These are phyloP conservation scores for Pristionchus pacificus DNA, from an alignment of 1,140 invertebrate genomes.

Conservation along the genomic window DNA sequence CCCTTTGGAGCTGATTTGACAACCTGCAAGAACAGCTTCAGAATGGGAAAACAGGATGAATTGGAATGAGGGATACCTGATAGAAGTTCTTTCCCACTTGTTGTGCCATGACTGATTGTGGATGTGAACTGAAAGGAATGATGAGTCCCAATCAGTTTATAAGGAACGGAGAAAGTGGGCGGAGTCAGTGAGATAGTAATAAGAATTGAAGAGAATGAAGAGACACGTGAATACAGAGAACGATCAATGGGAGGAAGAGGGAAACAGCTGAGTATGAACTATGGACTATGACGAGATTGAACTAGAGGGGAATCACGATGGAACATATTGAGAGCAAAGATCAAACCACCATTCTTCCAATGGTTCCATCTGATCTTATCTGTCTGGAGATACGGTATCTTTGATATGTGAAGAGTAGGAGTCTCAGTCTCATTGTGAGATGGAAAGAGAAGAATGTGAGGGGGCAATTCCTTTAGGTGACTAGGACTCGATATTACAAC, in stretches of 20 bases:
- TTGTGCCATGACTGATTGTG: neutral
- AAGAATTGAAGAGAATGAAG: slow-evolving; percentile 7
- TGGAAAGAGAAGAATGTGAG: too few relatives aligned
- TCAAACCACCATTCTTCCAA: neutral
- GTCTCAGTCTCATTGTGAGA: too few relatives aligned
- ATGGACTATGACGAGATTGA: neutral
- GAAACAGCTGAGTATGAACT: neutral
- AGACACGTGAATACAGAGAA: neutral
- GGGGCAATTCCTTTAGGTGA: too few relatives aligned
- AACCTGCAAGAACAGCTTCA: slow-evolving; percentile 36
- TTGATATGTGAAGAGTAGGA: neutral
- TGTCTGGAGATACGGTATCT: neutral
- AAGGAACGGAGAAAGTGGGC: slow-evolving; percentile 6
- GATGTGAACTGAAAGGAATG: neutral
- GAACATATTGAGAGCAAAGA: neutral
- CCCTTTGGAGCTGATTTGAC: slow-evolving; percentile 57
- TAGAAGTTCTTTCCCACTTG: slow-evolving; percentile 49
- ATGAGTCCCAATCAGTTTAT: slow-evolving; percentile 1
- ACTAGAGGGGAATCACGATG: neutral
- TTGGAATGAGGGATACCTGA: slow-evolving; percentile 28
- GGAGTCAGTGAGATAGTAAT: neutral
- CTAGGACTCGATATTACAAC: too few relatives aligned
- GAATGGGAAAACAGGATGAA: neutral
- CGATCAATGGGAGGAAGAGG: neutral
- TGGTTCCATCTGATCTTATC: neutral